phyloP scores from a whole-genome alignment of 1,140 invertebrate species.

The Trinorchestia longiramus region DNA sequence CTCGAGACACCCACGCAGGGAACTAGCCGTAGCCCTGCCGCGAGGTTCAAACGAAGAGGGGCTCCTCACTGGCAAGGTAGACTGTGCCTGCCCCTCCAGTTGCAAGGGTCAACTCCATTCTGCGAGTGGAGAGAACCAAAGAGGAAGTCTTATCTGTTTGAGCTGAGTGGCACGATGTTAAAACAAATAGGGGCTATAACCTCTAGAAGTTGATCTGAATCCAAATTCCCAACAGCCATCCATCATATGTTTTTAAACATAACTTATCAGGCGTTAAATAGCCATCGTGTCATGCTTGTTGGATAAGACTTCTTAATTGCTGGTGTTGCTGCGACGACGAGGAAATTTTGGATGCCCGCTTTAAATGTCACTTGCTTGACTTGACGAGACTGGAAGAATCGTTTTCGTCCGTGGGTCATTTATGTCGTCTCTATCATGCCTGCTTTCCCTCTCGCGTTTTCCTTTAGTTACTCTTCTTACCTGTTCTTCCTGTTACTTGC shows the following conservation, averaged over 20 bases:
- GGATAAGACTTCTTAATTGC: background rate
- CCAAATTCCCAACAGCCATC: background rate
- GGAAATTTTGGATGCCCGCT: slow-evolving; percentile 3
- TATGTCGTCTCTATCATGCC: background rate
- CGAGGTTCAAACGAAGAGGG: slow-evolving; percentile 40
- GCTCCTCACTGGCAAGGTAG: slow-evolving; percentile 60
- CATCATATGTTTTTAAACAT: background rate
- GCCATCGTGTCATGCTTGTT: background rate
- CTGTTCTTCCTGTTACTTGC: no score
- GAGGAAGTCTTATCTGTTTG: background rate
- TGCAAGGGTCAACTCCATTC: background rate
- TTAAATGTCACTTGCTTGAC: slow-evolving; percentile 6
- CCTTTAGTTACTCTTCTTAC: background rate
- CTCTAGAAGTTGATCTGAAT: background rate
- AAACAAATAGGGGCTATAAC: background rate
- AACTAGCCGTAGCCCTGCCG: slow-evolving; percentile 41
- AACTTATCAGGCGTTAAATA: background rate
- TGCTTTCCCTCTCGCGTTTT: background rate
- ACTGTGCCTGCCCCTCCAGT: background rate
- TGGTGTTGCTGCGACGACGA: background rate
- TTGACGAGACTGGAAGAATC: background rate
- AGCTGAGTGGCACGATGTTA: background rate
- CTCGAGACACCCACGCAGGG: background rate
- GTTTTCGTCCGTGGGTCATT: background rate
- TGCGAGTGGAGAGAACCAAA: background rate